Conservation (phyloP, 2,113 vertebrate species). For the Columba livia region DNA sequence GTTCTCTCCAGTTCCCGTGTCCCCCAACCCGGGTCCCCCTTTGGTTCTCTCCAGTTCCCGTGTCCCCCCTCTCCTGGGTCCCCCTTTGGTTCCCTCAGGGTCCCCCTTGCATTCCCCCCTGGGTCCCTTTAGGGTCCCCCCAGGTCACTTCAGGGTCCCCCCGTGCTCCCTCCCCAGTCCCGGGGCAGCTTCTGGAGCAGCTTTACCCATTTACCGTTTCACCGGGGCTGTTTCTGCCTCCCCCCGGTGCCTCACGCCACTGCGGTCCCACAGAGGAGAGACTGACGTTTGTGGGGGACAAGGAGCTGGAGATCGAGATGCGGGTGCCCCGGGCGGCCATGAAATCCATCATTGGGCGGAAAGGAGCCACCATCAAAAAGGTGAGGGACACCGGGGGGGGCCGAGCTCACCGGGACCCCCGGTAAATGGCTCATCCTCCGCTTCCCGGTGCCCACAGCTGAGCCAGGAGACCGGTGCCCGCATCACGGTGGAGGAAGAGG, state of each 20-base stretch:
- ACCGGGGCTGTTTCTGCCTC: no score
- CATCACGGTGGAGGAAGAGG: slow-evolving; percentile 68
- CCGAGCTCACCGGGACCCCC: no score
- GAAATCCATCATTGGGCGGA: slow-evolving; percentile 70
- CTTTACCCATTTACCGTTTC: not conserved
- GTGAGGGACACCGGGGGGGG: not conserved
- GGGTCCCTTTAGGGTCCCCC: no score
- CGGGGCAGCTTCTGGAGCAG: fast-evolving
- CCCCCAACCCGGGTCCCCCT: no score
- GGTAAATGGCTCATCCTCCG: not conserved
- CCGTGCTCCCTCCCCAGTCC: no score
- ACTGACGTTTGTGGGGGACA: slow-evolving; percentile 39
- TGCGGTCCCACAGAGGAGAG: slow-evolving; percentile 38
- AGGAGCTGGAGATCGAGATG: slow-evolving; percentile 65
- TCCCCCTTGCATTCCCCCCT: no score
- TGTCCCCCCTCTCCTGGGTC: no score
- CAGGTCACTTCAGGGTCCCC: no score
- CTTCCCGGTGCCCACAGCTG: slow-evolving; percentile 69
- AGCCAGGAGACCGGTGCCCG: slow-evolving; percentile 80
- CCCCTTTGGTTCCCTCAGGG: no score
- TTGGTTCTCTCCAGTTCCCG: no score
- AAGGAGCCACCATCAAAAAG: slow-evolving; percentile 68
- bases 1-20: no score
- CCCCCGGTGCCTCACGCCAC: no score
- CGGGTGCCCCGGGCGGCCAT: slow-evolving; percentile 41